Conservation (phyloP, 1,140 invertebrate species). For the Steinernema feltiae region DNA sequence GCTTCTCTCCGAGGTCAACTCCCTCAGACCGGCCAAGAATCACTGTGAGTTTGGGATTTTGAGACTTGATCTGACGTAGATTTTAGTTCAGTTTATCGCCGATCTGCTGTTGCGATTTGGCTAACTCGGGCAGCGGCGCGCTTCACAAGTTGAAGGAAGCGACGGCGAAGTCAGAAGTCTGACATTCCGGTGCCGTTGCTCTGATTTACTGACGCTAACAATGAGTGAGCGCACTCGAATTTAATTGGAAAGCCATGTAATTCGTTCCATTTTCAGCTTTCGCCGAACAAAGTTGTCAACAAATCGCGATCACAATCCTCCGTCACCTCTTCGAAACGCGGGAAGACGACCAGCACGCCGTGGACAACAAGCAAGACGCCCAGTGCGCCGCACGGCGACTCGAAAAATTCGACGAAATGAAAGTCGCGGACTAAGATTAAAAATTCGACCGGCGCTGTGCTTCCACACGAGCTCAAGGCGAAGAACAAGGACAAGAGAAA, state of each 20-base stretch:
- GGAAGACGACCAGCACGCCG: not conserved
- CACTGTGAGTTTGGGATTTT: not conserved
- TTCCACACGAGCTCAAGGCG: not conserved
- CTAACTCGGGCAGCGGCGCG: not conserved
- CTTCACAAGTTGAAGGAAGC: not conserved
- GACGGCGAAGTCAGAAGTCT: not conserved
- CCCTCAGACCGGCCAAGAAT: not conserved
- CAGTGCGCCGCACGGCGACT: not conserved
- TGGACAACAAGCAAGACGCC: not conserved
- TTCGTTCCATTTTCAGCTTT: not conserved
- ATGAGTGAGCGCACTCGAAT: too few relatives aligned
- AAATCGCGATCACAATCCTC: not conserved
- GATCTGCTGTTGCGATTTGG: not conserved
- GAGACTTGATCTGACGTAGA: not conserved
- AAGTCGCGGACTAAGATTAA: not conserved
- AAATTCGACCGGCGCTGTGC: not conserved
- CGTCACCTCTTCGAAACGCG: not conserved
- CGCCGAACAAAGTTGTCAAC: not conserved
- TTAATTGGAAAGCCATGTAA: too few relatives aligned
- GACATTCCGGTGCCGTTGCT: not conserved
- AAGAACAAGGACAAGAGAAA: not conserved
- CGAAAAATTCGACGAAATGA: not conserved
- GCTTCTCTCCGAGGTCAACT: not conserved
- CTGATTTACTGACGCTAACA: too few relatives aligned
- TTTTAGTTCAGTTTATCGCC: slow-evolving; percentile 1